phyloP scores from a whole-genome alignment of 2,797 vertebrate genomes.

The Nyctalus aviator region DNA sequence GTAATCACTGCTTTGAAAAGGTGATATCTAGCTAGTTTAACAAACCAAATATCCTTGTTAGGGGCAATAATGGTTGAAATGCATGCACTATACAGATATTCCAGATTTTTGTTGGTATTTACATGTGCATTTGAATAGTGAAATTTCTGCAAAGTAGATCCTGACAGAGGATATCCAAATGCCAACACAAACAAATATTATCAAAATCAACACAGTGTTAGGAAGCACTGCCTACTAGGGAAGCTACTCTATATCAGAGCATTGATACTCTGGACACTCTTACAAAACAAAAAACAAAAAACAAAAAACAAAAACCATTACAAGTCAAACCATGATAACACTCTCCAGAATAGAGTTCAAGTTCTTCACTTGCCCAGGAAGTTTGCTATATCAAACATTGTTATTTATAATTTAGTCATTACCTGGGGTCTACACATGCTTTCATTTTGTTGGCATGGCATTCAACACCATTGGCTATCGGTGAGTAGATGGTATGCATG shows the following conservation, averaged over 20 bases:
- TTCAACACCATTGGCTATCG: neutral
- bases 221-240: neutral
- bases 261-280: neutral
- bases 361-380: neutral
- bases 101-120: neutral
- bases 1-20: slow-evolving; percentile 22
- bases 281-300: slow-evolving; percentile 35
- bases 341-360: neutral
- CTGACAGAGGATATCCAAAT: neutral
- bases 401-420: neutral
- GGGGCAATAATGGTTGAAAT: neutral
- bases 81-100: neutral
- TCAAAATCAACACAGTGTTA: neutral
- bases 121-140: neutral
- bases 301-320: neutral
- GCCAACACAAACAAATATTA: neutral
- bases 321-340: neutral
- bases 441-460: neutral
- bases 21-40: neutral
- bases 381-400: neutral
- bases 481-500: neutral
- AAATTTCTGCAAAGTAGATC: neutral
- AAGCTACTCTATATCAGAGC: neutral
- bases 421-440: neutral
- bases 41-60: neutral